phyloP scores from a whole-genome alignment of 1,140 invertebrate species.

The Drosophila orena region DNA sequence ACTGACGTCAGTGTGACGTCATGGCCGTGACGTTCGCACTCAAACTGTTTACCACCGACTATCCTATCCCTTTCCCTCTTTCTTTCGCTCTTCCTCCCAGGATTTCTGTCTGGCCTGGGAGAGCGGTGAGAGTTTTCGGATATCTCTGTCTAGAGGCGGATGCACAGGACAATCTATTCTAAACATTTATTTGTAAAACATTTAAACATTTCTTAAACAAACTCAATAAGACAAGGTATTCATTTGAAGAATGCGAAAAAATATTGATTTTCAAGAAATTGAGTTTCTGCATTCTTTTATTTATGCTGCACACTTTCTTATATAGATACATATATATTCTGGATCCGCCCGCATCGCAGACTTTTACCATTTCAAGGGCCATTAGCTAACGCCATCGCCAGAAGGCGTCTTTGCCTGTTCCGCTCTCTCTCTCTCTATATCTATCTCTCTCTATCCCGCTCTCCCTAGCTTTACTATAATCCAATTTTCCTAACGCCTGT shows the following conservation, averaged over 20 bases:
- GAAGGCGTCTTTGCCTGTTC: slow-evolving; percentile 5
- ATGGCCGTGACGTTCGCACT: slow-evolving; percentile 59
- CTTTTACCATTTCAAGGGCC: slow-evolving; percentile 74
- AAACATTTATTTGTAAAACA: background rate
- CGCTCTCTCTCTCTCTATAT: background rate
- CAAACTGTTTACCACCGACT: background rate
- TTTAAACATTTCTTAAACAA: no score
- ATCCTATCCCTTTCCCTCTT: background rate
- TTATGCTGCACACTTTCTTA: background rate
- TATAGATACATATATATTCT: background rate
- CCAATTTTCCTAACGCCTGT: slow-evolving; percentile 56
- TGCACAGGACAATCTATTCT: no score
- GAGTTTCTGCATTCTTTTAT: no score
- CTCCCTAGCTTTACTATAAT: slow-evolving; percentile 69
- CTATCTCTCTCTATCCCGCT: slow-evolving; percentile 3
- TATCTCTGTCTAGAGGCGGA: background rate
- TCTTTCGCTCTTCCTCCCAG: background rate
- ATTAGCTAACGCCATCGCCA: slow-evolving; percentile 46
- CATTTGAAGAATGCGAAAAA: no score
- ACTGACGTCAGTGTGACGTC: slow-evolving; percentile 75
- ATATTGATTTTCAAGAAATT: no score
- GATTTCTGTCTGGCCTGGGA: background rate
- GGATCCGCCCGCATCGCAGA: slow-evolving; percentile 10
- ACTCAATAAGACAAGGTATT: background rate
- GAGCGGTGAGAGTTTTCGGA: slow-evolving; percentile 1